Percentiles rank a stretch among this genome's conserved stretches.
Evolutionary conservation across 2,888 invertebrate species (phyloP).

Genomic region (Drosophila subsilvestris): DNA sequence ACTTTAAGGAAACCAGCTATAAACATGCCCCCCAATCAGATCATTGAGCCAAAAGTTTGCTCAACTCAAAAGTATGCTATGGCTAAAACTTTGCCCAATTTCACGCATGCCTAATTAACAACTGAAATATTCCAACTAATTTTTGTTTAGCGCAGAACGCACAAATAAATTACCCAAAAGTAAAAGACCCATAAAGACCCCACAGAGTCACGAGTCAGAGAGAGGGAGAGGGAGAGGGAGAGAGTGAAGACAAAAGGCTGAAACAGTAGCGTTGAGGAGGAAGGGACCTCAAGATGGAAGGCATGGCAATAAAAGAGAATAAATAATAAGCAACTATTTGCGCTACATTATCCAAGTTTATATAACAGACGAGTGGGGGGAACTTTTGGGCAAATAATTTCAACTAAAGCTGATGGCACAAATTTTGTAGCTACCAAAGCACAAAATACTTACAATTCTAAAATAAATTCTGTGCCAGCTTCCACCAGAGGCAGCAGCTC

Average conservation of each 20-base stretch:
- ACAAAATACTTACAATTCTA: constrained; percentile 78
- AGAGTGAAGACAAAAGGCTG: constrained; percentile 19
- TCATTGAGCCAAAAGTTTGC: constrained; percentile 5
- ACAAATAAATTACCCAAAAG: constrained; percentile 64
- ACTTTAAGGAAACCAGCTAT: constrained; percentile 18
- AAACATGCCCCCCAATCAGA: constrained; percentile 16
- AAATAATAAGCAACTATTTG: constrained; percentile 79
- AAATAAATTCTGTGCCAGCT: constrained; percentile 73
- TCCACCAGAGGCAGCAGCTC: constrained; percentile 30
- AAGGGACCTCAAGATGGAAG: background rate
- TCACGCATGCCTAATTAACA: constrained; percentile 79
- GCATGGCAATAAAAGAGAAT: constrained; percentile 69
- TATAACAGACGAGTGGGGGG: constrained; percentile 49
- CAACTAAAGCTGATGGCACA: constrained; percentile 74
- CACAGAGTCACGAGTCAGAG: background rate
- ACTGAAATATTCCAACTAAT: constrained; percentile 75
- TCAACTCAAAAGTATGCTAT: constrained; percentile 40
- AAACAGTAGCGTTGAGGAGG: background rate
- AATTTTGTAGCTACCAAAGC: constrained; percentile 63
- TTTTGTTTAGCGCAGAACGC: constrained; percentile 57
- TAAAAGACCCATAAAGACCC: constrained; percentile 51
- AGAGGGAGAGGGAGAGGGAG: background rate
- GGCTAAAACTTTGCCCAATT: constrained; percentile 59
- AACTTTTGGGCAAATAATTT: constrained; percentile 64
- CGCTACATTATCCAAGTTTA: constrained; percentile 80